Evolutionary conservation across 2,888 invertebrate species (phyloP).

Genomic region (Laothoe populi): DNA sequence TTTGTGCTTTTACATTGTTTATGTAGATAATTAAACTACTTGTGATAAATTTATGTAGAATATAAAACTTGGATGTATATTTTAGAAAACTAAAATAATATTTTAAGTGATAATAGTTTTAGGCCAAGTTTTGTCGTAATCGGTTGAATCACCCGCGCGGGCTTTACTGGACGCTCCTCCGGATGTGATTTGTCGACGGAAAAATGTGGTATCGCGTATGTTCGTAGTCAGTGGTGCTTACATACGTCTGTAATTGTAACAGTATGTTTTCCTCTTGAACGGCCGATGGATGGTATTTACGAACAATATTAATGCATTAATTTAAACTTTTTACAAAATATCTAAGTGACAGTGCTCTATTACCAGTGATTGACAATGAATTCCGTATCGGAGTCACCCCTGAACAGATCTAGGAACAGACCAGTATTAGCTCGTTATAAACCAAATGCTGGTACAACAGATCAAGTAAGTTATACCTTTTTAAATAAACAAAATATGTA

Average conservation of each 20-base stretch:
- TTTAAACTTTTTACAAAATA: constrained; percentile 31
- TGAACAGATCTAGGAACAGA: constrained; percentile 70
- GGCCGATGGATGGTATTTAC: constrained; percentile 54
- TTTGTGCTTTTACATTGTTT: neutral
- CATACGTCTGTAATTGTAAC: constrained; percentile 67
- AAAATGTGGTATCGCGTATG: constrained; percentile 79
- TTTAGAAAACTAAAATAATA: no score
- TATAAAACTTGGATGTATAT: no score
- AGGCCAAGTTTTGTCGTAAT: constrained; percentile 62
- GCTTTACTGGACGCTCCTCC: constrained; percentile 68
- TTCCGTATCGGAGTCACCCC: constrained; percentile 71
- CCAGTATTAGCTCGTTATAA: constrained; percentile 77
- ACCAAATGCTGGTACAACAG: constrained; percentile 56
- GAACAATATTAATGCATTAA: constrained; percentile 25
- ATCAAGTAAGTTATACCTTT: constrained; percentile 61
- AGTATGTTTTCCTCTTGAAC: constrained; percentile 76
- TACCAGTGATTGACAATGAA: constrained; percentile 57
- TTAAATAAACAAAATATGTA: no score
- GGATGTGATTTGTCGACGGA: constrained; percentile 83
- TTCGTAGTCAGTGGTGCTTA: constrained; percentile 62
- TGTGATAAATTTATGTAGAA: no score
- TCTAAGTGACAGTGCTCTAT: constrained; percentile 37
- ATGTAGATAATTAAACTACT: no score
- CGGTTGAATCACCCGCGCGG: constrained; percentile 72
- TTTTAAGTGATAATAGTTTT: constrained; percentile 65